Base-by-base conservation (phyloP, 1,140 invertebrate genomes). In the Drosophila asahinai region DNA sequence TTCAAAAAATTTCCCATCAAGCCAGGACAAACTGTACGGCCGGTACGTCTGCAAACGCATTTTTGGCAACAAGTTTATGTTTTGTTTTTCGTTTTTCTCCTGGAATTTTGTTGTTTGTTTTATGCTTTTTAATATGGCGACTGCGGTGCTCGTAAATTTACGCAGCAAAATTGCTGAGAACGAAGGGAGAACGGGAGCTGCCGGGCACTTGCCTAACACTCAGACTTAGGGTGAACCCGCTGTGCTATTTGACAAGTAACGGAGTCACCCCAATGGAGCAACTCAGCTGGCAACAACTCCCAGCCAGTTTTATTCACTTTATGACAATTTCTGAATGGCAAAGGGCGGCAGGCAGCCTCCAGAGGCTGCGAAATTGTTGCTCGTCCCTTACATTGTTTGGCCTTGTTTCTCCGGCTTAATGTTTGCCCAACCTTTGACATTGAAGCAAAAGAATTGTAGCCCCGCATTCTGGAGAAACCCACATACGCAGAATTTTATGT, bases 71-170 rank as follows among this genome's bases (percentile, higher is more conserved):
- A 73, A 73, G 67, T 73, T 61, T 43, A 38, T 43, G 52, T 51
- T 76, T 54, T 57, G 42, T 66, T 68, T 52, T 52, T 52, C 22
- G 54, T 77, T 66, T 45, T 60, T n/a, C 27, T 36, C 54, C 19
- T 9, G 17, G 38, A 42, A 51, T 49, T 55, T 47, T 27, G 36
- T 45, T 77, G 66, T 72, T 79, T 77, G 68, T 76, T 84, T 84
- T 89, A 87, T 89, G 86, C 79, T 79, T 86, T 86, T 86, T 82
- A 86, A 86, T 86, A 78, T 84, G 84, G 81, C 84, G 63, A 78
- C 68, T 81, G 84, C 59, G 86, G 61, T 72, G 74, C 68, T 83
- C 84, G 73, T 87, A 89, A 89, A 87, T 89, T 80, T 71, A 61
- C 54, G 72, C 80, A 63, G 58, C 57, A 57, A 83, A 77, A 80